Base-by-base conservation (phyloP, 2,113 vertebrate genomes). In the Anoura caudifer region DNA sequence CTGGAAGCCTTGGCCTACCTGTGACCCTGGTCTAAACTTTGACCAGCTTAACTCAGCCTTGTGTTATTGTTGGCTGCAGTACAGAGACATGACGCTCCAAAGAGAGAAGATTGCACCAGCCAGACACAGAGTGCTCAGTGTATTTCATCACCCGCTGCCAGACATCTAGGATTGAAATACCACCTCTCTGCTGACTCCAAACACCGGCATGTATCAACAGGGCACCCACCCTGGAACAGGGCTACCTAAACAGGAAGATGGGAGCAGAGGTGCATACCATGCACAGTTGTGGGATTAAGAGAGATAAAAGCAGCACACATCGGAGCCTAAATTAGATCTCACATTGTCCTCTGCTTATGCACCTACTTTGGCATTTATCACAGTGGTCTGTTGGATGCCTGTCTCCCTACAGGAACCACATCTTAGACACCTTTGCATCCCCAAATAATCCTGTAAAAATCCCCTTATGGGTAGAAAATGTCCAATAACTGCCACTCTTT, bases 141-240 rank as follows among this genome's bases (percentile, higher is more conserved):
- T 12, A 31, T 95, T 95, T 95, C 93, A 47, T 94, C 95, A 96
- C 47, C 95, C 82, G 76, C 82, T 13, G 9, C 61, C 86, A 31
- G 31, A 45, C 82, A 79, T 80, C 65, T 45, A 33, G 63, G 75
- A 94, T 75, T 92, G 8, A 56, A 73, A 87, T 82, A 72, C 56
- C 33, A 65, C 54, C 73, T 69, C 61, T 70, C 59, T 0, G 15
- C 33, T 81, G 94, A 95, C 61, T 76, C 59, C 70, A 90, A 81
- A 87, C 63, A 72, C 26, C 43, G 41, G 33, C 13, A n/a, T n/a
- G 59, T 4, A 59, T 11, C 36, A 70, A 59, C 54, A 84, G 16
- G 17, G 54, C 38, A 83, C 82, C 86, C 28, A 26, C 56, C 80
- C 72, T 5, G 0, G 1, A 50, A 45, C 28, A 50, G 31, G 31